phyloP scores from a whole-genome alignment of 2,888 invertebrate species.

The Drosophila kambysellisi region DNA sequence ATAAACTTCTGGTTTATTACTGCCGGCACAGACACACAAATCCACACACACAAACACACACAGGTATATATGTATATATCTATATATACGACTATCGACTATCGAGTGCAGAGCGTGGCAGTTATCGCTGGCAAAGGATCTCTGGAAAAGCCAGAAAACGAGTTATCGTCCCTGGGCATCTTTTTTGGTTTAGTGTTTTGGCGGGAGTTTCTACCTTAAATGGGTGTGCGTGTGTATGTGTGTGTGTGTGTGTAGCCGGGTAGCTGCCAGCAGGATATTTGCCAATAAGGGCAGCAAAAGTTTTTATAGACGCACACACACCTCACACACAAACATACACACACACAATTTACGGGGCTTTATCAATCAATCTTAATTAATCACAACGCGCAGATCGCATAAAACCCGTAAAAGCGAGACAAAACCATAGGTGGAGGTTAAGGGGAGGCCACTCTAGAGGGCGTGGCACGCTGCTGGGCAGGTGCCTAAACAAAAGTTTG shows the following conservation, averaged over 20 bases:
- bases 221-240: constrained; percentile 22
- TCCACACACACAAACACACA: constrained; percentile 7
- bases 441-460: constrained; percentile 24
- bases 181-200: constrained; percentile 57
- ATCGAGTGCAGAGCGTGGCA: constrained; percentile 33
- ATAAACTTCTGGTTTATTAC: constrained; percentile 75
- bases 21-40: constrained; percentile 24
- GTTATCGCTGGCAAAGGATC: constrained; percentile 61
- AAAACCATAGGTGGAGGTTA: constrained; percentile 16
- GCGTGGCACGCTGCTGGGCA: constrained; percentile 53
- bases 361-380: constrained; percentile 85
- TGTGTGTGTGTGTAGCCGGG: constrained; percentile 36
- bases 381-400: constrained; percentile 82
- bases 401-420: constrained; percentile 51
- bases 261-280: constrained; percentile 77
- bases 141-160: constrained; percentile 49
- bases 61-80: constrained; percentile 1
- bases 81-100: constrained; percentile 41
- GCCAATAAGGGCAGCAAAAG: constrained; percentile 76
- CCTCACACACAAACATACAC: constrained; percentile 17
- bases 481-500: constrained; percentile 66
- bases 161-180: constrained; percentile 57
- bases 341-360: constrained; percentile 51
- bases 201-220: constrained; percentile 52
- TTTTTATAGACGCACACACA: constrained; percentile 72